Conservation (phyloP, 2,797 vertebrate genomes). For the Neopelma chrysocephalum region DNA sequence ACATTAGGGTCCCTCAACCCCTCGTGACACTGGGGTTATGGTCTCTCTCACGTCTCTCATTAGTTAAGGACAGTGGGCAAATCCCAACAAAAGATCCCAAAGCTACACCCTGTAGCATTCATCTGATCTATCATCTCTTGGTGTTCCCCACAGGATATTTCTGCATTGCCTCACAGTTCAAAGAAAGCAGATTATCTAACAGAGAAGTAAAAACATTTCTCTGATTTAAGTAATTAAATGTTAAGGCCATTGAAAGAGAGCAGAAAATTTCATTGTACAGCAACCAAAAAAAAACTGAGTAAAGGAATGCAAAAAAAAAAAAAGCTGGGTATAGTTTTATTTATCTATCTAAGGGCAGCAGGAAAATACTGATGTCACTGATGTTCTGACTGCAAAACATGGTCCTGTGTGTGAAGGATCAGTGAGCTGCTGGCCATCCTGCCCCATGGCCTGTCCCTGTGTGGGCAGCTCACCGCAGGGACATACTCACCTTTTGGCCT, state of each 20-base stretch:
- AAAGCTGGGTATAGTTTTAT: not conserved
- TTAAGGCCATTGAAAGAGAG: not conserved
- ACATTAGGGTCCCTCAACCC: not conserved
- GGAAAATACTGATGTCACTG: not conserved
- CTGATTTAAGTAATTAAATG: not conserved
- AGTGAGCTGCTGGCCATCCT: not conserved
- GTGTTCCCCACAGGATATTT: not conserved
- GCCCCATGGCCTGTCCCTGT: not conserved
- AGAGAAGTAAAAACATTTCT: not conserved
- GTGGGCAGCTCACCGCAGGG: not conserved
- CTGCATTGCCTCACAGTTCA: not conserved
- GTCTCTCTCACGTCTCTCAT: not conserved
- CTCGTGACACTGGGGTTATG: not conserved
- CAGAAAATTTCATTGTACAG: not conserved
- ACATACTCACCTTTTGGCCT: not conserved
- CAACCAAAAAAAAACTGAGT: not conserved
- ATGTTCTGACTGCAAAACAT: not conserved
- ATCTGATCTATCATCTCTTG: not conserved
- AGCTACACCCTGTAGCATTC: not conserved
- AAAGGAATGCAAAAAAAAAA: not conserved
- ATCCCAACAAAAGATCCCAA: not conserved
- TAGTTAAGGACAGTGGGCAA: not conserved
- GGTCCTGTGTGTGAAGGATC: not conserved
- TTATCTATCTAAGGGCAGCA: not conserved
- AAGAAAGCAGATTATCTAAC: not conserved